Evolutionary conservation across 2,797 vertebrate genomes (phyloP).

Genomic region (Dryobates pubescens): DNA sequence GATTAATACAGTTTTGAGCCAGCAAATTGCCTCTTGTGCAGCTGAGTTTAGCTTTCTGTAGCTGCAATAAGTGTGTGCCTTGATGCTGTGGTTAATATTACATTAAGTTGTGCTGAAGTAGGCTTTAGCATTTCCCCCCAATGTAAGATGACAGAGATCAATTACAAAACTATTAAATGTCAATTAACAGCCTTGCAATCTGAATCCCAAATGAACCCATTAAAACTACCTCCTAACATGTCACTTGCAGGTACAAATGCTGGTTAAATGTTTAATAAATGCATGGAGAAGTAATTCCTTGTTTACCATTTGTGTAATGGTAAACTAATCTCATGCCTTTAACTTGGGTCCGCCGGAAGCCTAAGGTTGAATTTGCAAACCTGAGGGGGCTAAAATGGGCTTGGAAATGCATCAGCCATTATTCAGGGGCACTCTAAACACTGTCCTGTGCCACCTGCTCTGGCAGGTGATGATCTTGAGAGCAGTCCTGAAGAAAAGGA

Average conservation of each 20-base stretch:
- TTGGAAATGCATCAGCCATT: constrained; percentile 32
- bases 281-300: constrained; percentile 71
- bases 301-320: constrained; percentile 55
- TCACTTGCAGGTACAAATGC: constrained; percentile 65
- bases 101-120: constrained; percentile 58
- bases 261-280: constrained; percentile 72
- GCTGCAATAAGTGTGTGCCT: not conserved
- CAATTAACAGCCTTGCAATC: constrained; percentile 72
- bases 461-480: too few species aligned
- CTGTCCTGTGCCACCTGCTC: too few species aligned
- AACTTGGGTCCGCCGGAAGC: constrained; percentile 39
- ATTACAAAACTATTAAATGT: constrained; percentile 74
- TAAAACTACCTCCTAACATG: constrained; percentile 62
- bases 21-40: constrained; percentile 4
- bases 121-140: constrained; percentile 25
- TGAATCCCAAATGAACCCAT: constrained; percentile 73
- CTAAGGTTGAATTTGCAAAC: constrained; percentile 10
- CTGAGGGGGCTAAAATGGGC: not conserved
- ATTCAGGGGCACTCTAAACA: not conserved
- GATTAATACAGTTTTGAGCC: constrained; percentile 14
- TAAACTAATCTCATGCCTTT: constrained; percentile 30
- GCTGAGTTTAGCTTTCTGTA: constrained; percentile 20
- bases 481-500: too few species aligned
- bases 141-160: constrained; percentile 69
- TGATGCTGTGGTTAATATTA: constrained; percentile 57